These are phyloP conservation scores for Thalassarche chlororhynchos DNA, from an alignment of 2,113 vertebrate species.

Conservation along the genomic window DNA sequence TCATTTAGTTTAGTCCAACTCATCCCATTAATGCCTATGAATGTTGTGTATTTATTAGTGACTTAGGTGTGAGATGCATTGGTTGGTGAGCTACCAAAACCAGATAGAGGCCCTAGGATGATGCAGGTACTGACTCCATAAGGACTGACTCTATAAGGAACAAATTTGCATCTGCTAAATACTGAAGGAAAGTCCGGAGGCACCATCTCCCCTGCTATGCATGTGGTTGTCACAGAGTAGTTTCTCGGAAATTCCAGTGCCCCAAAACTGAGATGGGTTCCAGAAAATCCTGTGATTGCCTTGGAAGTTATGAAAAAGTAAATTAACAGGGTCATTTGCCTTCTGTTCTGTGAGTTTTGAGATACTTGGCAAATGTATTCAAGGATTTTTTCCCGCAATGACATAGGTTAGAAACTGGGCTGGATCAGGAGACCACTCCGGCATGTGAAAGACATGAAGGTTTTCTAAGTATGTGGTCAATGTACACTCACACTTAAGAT, in stretches of 20 bases:
- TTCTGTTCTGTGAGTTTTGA: not conserved
- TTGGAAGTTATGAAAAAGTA: not conserved
- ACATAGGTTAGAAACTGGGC: not conserved
- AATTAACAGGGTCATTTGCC: not conserved
- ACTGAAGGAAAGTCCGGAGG: not conserved
- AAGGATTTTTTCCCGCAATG: not conserved
- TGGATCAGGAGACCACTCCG: not conserved
- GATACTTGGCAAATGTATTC: not conserved
- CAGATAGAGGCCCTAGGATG: not conserved
- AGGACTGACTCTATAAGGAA: not conserved
- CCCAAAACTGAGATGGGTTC: not conserved
- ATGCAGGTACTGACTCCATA: not conserved
- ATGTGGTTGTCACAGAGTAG: not conserved
- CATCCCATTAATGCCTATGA: not conserved
- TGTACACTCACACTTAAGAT: not conserved
- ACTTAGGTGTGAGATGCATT: not conserved
- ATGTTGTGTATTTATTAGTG: not conserved
- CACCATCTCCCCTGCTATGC: not conserved
- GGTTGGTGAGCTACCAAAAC: not conserved
- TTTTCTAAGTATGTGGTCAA: not conserved
- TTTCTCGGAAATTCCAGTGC: not conserved
- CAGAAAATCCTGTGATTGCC: not conserved
- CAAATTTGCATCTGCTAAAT: not conserved
- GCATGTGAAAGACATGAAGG: not conserved
- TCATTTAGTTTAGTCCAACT: not conserved